Evolutionary conservation across 2,113 vertebrate species (phyloP).

Genomic region (Caloenas nicobarica): DNA sequence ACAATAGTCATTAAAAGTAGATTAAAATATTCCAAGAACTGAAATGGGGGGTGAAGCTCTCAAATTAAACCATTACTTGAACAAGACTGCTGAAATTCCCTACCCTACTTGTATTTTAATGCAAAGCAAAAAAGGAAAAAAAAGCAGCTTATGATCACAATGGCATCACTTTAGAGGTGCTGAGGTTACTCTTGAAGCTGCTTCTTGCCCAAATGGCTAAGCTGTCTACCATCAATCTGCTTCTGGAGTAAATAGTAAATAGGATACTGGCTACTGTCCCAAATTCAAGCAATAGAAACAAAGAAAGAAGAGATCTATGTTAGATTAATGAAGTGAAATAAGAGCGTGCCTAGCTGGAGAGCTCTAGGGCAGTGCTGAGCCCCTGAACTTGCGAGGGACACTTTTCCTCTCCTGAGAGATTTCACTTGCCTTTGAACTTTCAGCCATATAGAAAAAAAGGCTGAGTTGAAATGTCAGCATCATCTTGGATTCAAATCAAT

Average conservation of each 20-base stretch:
- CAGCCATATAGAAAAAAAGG: constrained; percentile 44
- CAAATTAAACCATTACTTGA: background rate
- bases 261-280: constrained; percentile 18
- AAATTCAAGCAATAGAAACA: constrained; percentile 20
- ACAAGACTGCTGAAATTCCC: background rate
- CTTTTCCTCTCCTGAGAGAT: constrained; percentile 45
- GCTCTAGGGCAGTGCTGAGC: constrained; percentile 37
- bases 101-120: background rate
- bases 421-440: constrained; percentile 70
- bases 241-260: constrained; percentile 14
- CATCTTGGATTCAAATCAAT: constrained; percentile 74
- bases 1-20: background rate
- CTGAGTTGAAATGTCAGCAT: constrained; percentile 58
- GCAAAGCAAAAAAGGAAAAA: background rate
- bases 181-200: background rate
- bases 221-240: constrained; percentile 3
- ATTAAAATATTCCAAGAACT: background rate
- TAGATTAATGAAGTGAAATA: constrained; percentile 27
- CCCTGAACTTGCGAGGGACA: constrained; percentile 37
- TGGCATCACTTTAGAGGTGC: background rate
- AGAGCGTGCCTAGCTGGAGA: background rate
- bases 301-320: background rate
- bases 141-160: background rate
- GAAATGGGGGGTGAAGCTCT: background rate
- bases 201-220: background rate